These are phyloP conservation scores for Cyprinodon variegatus DNA, from an alignment of 2,113 vertebrate species.

Conservation along the genomic window DNA sequence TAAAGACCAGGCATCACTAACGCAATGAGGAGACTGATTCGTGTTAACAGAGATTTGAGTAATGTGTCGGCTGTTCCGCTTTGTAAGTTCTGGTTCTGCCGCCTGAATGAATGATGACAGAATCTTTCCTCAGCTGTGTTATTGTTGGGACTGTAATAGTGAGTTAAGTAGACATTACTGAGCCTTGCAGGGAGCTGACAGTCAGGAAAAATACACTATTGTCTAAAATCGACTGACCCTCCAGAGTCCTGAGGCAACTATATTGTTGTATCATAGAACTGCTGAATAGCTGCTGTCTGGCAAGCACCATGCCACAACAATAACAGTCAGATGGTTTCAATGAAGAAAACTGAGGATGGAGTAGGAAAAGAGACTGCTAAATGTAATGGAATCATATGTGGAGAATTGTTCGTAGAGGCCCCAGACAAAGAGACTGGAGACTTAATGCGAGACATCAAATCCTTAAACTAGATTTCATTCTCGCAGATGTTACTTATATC, in stretches of 20 bases:
- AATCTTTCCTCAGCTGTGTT: not conserved
- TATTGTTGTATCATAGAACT: slow-evolving; percentile 6
- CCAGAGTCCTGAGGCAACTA: slow-evolving; percentile 8
- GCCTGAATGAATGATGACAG: slow-evolving; percentile 25
- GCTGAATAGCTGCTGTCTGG: slow-evolving; percentile 21
- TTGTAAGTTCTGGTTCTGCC: slow-evolving; percentile 21
- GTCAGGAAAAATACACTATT: slow-evolving; percentile 16
- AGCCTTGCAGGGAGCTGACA: slow-evolving; percentile 26
- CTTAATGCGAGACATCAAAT: not conserved
- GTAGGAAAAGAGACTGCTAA: not conserved
- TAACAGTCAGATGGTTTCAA: not conserved
- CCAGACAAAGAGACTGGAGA: not conserved
- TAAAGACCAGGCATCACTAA: not conserved
- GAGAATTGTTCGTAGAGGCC: not conserved
- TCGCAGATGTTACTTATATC: not conserved
- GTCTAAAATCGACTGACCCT: slow-evolving; percentile 40
- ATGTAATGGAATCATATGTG: not conserved
- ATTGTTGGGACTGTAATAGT: slow-evolving; percentile 10
- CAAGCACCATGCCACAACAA: no score
- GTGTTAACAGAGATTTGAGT: slow-evolving; percentile 27
- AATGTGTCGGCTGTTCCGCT: slow-evolving; percentile 16
- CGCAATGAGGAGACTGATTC: slow-evolving; percentile 14
- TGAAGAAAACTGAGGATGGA: not conserved
- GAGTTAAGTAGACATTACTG: slow-evolving; percentile 36
- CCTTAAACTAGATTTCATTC: not conserved